phyloP scores from a whole-genome alignment of 2,797 vertebrate genomes.

The Perodicticus potto region DNA sequence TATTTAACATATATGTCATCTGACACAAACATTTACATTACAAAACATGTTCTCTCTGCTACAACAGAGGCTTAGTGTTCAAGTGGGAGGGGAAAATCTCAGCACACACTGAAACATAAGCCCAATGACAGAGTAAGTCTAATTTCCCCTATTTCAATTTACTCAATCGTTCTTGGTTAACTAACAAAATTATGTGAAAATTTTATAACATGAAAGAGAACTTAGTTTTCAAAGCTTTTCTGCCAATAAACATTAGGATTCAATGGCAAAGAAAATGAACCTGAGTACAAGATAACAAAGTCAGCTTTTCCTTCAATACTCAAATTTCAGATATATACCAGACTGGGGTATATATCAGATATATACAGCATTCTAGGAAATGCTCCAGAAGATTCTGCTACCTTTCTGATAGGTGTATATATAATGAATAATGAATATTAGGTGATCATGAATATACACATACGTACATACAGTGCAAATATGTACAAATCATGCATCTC shows the following conservation, averaged over 20 bases:
- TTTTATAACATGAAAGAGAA: conserved; percentile 54
- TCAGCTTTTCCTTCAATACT: not conserved
- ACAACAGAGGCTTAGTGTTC: conserved; percentile 71
- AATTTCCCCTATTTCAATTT: conserved; percentile 37
- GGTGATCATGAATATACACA: not conserved
- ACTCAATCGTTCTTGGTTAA: conserved; percentile 25
- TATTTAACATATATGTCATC: conserved; percentile 63
- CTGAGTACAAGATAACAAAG: not conserved
- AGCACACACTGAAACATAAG: conserved; percentile 39
- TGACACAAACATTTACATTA: conserved; percentile 64
- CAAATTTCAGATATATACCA: not conserved
- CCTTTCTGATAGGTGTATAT: not conserved
- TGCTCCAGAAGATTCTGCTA: not conserved
- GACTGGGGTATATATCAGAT: not conserved
- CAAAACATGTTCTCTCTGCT: conserved; percentile 44
- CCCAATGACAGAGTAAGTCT: not conserved
- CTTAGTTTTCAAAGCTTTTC: conserved; percentile 42
- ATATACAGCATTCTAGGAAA: not conserved
- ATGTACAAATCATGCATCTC: not conserved
- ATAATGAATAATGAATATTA: not conserved
- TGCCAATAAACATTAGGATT: conserved; percentile 54
- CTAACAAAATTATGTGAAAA: conserved; percentile 60
- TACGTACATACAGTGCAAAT: not conserved
- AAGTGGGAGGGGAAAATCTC: not conserved
- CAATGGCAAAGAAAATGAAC: conserved; percentile 40